These are phyloP conservation scores for Stomatorhinus walkeri DNA, from an alignment of 2,797 vertebrate species.

Conservation along the genomic window DNA sequence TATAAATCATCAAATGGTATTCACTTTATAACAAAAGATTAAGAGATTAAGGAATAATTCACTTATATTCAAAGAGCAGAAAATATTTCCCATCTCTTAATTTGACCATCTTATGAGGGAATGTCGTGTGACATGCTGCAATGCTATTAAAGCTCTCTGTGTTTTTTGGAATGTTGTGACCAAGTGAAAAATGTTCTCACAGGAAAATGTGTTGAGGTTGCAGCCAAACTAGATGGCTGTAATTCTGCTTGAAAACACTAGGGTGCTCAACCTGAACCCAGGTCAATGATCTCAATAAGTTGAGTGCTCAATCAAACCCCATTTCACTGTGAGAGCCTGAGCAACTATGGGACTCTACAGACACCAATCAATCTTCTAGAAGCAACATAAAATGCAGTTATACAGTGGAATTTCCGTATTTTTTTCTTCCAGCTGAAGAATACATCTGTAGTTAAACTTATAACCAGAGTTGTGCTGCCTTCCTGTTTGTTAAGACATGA, in stretches of 20 bases:
- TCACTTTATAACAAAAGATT: neutral
- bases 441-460: neutral
- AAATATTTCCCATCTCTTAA: neutral
- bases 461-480: neutral
- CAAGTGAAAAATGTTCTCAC: constrained; percentile 5
- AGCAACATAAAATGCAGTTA: neutral
- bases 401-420: neutral
- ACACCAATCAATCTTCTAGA: constrained; percentile 10
- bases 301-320: neutral
- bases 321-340: neutral
- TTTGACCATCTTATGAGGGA: neutral
- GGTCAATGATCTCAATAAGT: neutral
- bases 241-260: neutral
- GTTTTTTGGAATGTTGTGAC: constrained; percentile 4
- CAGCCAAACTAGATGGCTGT: neutral
- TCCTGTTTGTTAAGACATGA: neutral
- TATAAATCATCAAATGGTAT: neutral
- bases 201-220: constrained; percentile 1
- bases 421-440: neutral
- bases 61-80: neutral
- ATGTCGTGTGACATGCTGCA: neutral
- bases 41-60: neutral
- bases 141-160: neutral
- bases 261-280: neutral
- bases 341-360: neutral